Base-by-base conservation (phyloP, 2,113 vertebrate genomes). In the Leucopsar rothschildi region DNA sequence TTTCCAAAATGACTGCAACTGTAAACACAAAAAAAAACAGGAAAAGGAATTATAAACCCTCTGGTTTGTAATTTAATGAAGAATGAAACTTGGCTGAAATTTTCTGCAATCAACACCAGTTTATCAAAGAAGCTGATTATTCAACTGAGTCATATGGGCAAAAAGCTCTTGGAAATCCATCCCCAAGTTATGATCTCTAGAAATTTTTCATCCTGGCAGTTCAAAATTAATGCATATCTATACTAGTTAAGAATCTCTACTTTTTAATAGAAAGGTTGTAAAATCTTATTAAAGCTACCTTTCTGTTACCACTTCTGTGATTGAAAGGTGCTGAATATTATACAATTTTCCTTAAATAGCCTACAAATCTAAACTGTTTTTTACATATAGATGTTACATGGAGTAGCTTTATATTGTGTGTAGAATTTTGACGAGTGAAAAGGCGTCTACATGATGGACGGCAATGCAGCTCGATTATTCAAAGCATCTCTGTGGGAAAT, bases 401-500 rank as follows among this genome's bases (percentile, higher is more conserved):
- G 53, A 84, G 71, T 44, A 55, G 5, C 15, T 79, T 68, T 56
- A 37, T 53, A n/a, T 20, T 60, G 5, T 50, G 9, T 35, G 35
- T 40, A 77, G 39, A 90, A 85, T 85, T 86, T 72, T 65, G 31
- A 35, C 3, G 6, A 66, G 20, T 40, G 23, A 89, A 88, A 89
- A 87, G 45, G 12, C 49, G 61, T 86, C 77, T 59, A 33, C 49
- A 21, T 75, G 61, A 94, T 16, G 37, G 66, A 80, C 29, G 80
- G 68, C n/a, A 69, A 19, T 60, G 49, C 42, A 76, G 75, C 53
- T 39, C 44, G 76, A n/a, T 65, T 88, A 92, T 86, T 94, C 89
- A 81, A 55, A 89, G 68, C n/a, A 89, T 81, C 52, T 85, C 81
- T 64, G 64, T 49, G 69, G 82, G 91, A 83, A 93, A 92, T 94